These are phyloP conservation scores for Litocranius walleri DNA, from an alignment of 2,113 vertebrate genomes.

Conservation along the genomic window DNA sequence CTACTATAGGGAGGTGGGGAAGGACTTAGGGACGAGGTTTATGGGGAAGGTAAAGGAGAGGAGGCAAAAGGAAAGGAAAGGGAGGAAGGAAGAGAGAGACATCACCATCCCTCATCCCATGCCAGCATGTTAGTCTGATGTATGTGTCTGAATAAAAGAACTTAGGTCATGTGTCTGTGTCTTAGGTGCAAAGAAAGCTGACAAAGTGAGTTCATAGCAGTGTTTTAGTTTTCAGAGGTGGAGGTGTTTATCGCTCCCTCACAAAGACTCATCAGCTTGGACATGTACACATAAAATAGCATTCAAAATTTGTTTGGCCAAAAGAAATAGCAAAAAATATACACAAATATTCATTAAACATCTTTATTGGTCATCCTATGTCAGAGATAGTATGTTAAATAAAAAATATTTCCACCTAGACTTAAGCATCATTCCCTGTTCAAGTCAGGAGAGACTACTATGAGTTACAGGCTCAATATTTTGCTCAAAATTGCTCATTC, in stretches of 20 bases:
- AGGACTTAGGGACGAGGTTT: neutral
- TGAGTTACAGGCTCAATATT: neutral
- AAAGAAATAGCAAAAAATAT: neutral
- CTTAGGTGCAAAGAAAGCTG: neutral
- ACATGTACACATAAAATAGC: neutral
- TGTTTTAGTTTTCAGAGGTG: neutral
- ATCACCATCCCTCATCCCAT: neutral
- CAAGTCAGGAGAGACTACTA: neutral
- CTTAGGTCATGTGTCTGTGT: neutral
- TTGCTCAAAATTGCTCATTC: neutral
- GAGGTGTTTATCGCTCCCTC: neutral
- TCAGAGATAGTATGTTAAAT: neutral
- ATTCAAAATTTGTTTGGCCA: neutral
- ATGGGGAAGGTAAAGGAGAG: neutral
- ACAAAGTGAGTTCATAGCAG: neutral
- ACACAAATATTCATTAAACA: neutral
- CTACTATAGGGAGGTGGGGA: neutral
- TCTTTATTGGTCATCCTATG: neutral
- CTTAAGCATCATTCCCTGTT: neutral
- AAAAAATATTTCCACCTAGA: neutral
- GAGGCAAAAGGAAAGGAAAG: neutral
- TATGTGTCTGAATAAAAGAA: neutral
- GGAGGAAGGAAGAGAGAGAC: neutral
- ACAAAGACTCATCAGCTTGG: neutral
- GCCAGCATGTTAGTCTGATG: neutral